These are phyloP conservation scores for Fissipunctia ypsillon DNA, from an alignment of 2,888 invertebrate genomes.

Conservation along the genomic window DNA sequence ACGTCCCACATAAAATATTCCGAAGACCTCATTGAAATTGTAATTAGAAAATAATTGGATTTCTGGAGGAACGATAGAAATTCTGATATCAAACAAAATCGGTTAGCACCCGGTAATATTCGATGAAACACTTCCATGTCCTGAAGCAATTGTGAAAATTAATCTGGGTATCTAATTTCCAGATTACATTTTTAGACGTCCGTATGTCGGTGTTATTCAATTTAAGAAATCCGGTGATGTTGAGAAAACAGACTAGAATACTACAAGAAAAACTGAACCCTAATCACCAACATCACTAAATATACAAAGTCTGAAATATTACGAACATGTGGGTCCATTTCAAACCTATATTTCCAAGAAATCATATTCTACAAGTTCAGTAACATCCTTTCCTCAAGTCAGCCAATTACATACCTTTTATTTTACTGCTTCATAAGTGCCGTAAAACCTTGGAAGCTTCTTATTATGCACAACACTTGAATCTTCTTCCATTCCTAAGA, in stretches of 20 bases:
- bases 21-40: constrained; percentile 58
- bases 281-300: background rate
- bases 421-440: constrained; percentile 25
- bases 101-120: constrained; percentile 25
- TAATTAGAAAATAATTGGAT: constrained; percentile 66
- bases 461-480: constrained; percentile 33
- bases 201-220: background rate
- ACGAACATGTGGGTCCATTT: background rate
- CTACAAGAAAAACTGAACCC: background rate
- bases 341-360: background rate
- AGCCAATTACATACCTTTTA: constrained; percentile 22
- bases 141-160: constrained; percentile 16
- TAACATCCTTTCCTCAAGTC: constrained; percentile 1
- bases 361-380: constrained; percentile 1
- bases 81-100: constrained; percentile 44
- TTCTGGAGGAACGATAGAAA: constrained; percentile 18
- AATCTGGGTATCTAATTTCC: constrained; percentile 13
- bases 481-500: constrained; percentile 8
- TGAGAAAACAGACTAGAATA: no score
- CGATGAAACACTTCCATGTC: constrained; percentile 21
- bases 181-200: background rate
- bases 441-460: constrained; percentile 21
- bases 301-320: background rate
- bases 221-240: no score
- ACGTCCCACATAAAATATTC: constrained; percentile 50